Conservation (phyloP, 2,797 vertebrate genomes). For the Cichlasoma orientale region DNA sequence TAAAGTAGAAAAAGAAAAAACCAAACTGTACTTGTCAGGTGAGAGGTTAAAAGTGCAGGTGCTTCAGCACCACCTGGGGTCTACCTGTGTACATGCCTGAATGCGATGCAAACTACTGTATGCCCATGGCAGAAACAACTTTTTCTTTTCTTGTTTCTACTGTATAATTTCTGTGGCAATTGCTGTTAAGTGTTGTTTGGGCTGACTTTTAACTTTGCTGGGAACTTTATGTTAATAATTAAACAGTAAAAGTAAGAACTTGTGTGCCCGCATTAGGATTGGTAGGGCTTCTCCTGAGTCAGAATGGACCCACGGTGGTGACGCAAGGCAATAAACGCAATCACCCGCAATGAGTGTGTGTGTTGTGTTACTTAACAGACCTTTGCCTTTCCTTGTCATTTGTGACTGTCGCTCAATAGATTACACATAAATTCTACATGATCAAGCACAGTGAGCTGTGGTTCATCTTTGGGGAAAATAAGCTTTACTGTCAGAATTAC, state of each 20-base stretch:
- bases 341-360: not conserved
- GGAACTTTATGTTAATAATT: not conserved
- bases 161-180: not conserved
- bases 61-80: not conserved
- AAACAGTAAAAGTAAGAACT: not conserved
- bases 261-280: not conserved
- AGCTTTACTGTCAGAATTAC: not conserved
- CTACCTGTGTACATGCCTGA: not conserved
- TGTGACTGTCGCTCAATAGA: no score
- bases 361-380: no score
- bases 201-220: not conserved
- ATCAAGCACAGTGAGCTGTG: no score
- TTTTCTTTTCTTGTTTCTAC: not conserved
- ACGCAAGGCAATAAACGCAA: not conserved
- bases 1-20: not conserved
- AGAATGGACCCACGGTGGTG: not conserved
- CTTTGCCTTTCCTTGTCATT: no score
- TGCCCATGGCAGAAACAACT: not conserved
- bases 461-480: not conserved
- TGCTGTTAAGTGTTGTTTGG: not conserved
- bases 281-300: not conserved
- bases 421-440: no score
- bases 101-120: not conserved
- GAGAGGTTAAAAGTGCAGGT: not conserved
- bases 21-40: not conserved